phyloP scores from a whole-genome alignment of 2,888 invertebrate genomes.

The Drosophila neotestacea region DNA sequence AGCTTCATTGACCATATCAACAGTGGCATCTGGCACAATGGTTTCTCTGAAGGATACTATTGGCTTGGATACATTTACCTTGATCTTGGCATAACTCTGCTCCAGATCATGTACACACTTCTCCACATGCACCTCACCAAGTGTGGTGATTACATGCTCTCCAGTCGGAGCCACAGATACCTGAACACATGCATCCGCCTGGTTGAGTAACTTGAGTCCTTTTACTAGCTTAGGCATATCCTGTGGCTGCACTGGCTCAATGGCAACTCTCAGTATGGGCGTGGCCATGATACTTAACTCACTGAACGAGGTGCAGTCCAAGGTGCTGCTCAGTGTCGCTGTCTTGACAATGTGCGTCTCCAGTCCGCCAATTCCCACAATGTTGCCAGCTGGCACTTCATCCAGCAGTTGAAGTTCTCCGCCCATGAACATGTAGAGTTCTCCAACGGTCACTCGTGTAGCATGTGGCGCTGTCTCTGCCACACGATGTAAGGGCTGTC shows the following conservation, averaged over 20 bases:
- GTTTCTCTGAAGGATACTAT: slow-evolving; percentile 99
- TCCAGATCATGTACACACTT: slow-evolving; percentile 97
- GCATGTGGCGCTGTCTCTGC: slow-evolving; percentile 82
- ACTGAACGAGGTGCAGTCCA: slow-evolving; percentile 94
- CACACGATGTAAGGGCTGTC: slow-evolving; percentile 69
- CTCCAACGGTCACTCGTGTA: slow-evolving; percentile 87
- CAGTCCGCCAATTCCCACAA: slow-evolving; percentile 94
- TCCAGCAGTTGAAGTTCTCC: slow-evolving; percentile 93
- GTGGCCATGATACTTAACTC: slow-evolving; percentile 91
- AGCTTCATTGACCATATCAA: slow-evolving; percentile 94
- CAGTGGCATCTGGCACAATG: slow-evolving; percentile 91
- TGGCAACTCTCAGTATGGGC: slow-evolving; percentile 96
- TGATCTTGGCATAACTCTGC: slow-evolving; percentile 92
- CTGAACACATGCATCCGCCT: slow-evolving; percentile 95
- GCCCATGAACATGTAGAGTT: slow-evolving; percentile 96
- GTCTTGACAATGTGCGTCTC: slow-evolving; percentile 94
- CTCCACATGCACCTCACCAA: slow-evolving; percentile 98
- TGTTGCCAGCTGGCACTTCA: slow-evolving; percentile 94
- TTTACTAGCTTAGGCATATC: slow-evolving; percentile 91
- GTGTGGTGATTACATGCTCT: slow-evolving; percentile 96
- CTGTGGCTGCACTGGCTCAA: slow-evolving; percentile 93
- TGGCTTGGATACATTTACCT: slow-evolving; percentile 96
- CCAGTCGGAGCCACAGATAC: slow-evolving; percentile 96
- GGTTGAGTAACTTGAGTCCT: slow-evolving; percentile 94
- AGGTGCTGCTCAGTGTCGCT: slow-evolving; percentile 93